Percentiles rank a stretch among this genome's conserved stretches.
phyloP scores from a whole-genome alignment of 2,888 invertebrate species.

The Spodoptera exigua region DNA sequence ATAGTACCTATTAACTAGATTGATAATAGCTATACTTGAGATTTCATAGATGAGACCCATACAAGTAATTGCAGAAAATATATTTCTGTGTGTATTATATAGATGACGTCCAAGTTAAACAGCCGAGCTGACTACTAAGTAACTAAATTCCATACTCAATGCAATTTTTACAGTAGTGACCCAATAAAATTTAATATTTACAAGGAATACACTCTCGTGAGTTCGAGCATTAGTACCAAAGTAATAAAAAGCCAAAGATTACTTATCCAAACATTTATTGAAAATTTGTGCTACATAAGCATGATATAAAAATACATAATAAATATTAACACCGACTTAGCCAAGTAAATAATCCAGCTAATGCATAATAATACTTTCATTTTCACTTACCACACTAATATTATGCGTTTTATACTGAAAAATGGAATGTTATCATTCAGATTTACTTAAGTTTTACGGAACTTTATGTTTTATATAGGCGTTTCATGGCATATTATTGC shows the following conservation, averaged over 20 bases:
- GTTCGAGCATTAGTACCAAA: too few relatives aligned
- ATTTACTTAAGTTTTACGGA: conserved; percentile 8
- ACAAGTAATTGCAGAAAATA: too few relatives aligned
- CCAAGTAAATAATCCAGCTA: conserved; percentile 81
- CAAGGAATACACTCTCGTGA: too few relatives aligned
- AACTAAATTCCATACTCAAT: too few relatives aligned
- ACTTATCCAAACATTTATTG: conserved; percentile 87
- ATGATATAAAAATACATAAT: conserved; percentile 89
- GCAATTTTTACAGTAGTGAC: too few relatives aligned
- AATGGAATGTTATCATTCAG: conserved; percentile 71
- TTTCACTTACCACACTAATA: conserved; percentile 77
- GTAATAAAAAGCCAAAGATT: conserved; percentile 43
- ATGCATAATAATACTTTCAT: conserved; percentile 86
- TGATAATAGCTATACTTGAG: too few relatives aligned
- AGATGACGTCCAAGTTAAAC: too few relatives aligned
- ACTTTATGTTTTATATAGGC: conserved; percentile 21
- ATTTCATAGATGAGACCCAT: too few relatives aligned
- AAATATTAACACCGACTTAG: conserved; percentile 88
- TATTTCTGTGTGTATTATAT: too few relatives aligned
- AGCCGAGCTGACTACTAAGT: too few relatives aligned
- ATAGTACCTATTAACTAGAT: too few relatives aligned
- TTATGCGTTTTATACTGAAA: conserved; percentile 62
- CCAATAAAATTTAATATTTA: too few relatives aligned
- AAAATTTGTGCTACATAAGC: conserved; percentile 89
- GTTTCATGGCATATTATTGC: conserved; percentile 26